Conservation (phyloP, 2,113 vertebrate genomes). For the Syngnathus scovelli region DNA sequence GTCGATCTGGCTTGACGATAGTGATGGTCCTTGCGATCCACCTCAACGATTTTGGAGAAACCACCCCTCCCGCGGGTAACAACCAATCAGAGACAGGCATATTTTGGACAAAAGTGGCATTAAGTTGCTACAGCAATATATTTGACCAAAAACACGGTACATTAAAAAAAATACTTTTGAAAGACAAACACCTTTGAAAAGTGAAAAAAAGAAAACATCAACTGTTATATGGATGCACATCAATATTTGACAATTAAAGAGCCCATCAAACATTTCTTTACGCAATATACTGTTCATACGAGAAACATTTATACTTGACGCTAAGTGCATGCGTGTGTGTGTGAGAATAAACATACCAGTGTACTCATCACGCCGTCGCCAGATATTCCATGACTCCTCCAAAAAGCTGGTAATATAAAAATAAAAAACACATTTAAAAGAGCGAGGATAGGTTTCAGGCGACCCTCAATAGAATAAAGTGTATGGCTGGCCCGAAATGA, state of each 20-base stretch:
- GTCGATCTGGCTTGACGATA: neutral
- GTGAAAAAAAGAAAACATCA: constrained; percentile 25
- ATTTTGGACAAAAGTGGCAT: constrained; percentile 4
- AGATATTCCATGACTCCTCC: constrained; percentile 19
- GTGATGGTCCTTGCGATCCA: neutral
- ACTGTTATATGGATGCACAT: constrained; percentile 23
- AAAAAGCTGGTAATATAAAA: too few relatives aligned
- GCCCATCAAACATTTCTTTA: constrained; percentile 16
- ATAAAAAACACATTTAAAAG: neutral
- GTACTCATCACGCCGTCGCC: constrained; percentile 25
- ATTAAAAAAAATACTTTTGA: constrained; percentile 37
- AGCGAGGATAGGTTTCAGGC: neutral
- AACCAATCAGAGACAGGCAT: too few relatives aligned
- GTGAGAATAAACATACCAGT: constrained; percentile 5
- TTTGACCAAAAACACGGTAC: constrained; percentile 36
- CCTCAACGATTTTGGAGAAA: too few relatives aligned
- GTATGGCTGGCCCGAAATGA: neutral
- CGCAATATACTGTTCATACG: constrained; percentile 14
- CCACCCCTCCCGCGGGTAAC: too few relatives aligned
- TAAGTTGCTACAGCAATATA: constrained; percentile 27
- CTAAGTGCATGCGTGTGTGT: constrained; percentile 21
- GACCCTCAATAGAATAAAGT: too few relatives aligned
- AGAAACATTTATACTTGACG: constrained; percentile 5
- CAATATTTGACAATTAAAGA: constrained; percentile 19
- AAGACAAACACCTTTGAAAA: constrained; percentile 33